These are phyloP conservation scores for Argyrosomus japonicus DNA, from an alignment of 2,113 vertebrate genomes.

Conservation along the genomic window DNA sequence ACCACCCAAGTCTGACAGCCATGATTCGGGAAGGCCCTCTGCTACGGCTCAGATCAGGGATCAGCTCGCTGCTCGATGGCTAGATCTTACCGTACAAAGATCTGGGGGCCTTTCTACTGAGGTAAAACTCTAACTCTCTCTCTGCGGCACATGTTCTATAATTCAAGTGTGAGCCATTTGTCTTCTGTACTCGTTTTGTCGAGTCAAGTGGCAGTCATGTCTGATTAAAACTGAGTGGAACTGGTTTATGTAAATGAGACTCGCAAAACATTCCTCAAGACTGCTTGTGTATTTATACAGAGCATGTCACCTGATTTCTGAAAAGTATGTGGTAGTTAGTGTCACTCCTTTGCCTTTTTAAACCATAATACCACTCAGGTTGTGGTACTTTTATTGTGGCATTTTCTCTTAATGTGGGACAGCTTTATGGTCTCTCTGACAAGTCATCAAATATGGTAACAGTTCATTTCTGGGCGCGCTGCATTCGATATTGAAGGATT, in stretches of 20 bases:
- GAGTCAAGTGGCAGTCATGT: slow-evolving; percentile 67
- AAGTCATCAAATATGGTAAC: slow-evolving; percentile 28
- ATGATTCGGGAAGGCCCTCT: slow-evolving; percentile 70
- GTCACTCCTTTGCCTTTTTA: slow-evolving; percentile 1
- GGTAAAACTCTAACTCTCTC: slow-evolving; percentile 58
- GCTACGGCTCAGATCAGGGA: slow-evolving; percentile 55
- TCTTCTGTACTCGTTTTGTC: slow-evolving; percentile 19
- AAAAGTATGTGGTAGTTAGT: slow-evolving; percentile 3
- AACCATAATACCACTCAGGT: slow-evolving; percentile 9
- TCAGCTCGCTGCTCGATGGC: slow-evolving; percentile 76
- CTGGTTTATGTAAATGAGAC: slow-evolving; percentile 58
- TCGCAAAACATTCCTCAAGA: slow-evolving; percentile 17
- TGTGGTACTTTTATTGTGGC: slow-evolving; percentile 8
- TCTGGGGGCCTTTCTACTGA: slow-evolving; percentile 81
- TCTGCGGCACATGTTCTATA: slow-evolving; percentile 29
- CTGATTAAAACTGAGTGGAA: slow-evolving; percentile 67
- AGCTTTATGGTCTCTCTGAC: slow-evolving; percentile 15
- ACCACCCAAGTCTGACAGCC: slow-evolving; percentile 59
- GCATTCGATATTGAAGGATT: slow-evolving; percentile 76
- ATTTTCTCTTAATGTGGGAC: slow-evolving; percentile 1
- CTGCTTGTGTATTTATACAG: slow-evolving; percentile 13
- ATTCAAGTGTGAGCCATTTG: slow-evolving; percentile 46
- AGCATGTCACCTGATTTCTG: slow-evolving; percentile 22
- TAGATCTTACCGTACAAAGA: slow-evolving; percentile 72
- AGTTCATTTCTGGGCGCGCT: slow-evolving; percentile 46